These are phyloP conservation scores for Leptinotarsa haldemani DNA, from an alignment of 2,888 invertebrate species.

Conservation along the genomic window DNA sequence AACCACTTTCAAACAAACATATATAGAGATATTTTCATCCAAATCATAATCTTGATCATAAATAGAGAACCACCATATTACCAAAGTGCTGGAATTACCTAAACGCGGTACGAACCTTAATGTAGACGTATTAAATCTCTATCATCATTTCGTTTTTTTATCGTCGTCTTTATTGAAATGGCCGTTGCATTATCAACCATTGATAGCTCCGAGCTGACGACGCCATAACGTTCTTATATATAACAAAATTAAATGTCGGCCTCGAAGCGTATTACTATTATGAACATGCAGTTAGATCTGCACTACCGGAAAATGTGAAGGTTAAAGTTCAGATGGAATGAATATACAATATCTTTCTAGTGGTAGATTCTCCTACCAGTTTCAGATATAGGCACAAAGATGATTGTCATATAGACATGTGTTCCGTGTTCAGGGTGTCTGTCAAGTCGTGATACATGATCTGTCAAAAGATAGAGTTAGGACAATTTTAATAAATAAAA, in stretches of 20 bases:
- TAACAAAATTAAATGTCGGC: slow-evolving; percentile 18
- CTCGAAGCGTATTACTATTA: slow-evolving; percentile 16
- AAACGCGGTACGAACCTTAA: slow-evolving; percentile 4
- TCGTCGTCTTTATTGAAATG: slow-evolving; percentile 8
- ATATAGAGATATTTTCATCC: background rate
- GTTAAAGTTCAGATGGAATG: background rate
- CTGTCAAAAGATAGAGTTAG: too few species aligned
- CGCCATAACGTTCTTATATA: slow-evolving; percentile 11
- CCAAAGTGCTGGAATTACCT: background rate
- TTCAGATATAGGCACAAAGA: too few species aligned
- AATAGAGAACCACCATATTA: background rate
- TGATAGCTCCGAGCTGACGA: slow-evolving; percentile 5
- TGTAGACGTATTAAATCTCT: slow-evolving; percentile 13
- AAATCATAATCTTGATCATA: background rate
- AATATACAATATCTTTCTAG: background rate
- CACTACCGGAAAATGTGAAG: slow-evolving; percentile 9
- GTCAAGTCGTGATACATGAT: too few species aligned
- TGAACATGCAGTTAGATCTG: slow-evolving; percentile 13
- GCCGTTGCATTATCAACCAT: slow-evolving; percentile 1
- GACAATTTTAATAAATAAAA: too few species aligned
- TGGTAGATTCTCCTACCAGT: background rate
- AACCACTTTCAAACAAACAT: background rate
- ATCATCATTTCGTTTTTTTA: slow-evolving; percentile 10
- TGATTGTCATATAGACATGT: too few species aligned
- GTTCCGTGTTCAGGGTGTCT: too few species aligned